A percentile compares a stretch with the other conserved stretches of the same genome.
Evolutionary conservation across 2,113 vertebrate genomes (phyloP).

Genomic region (Merops nubicus): DNA sequence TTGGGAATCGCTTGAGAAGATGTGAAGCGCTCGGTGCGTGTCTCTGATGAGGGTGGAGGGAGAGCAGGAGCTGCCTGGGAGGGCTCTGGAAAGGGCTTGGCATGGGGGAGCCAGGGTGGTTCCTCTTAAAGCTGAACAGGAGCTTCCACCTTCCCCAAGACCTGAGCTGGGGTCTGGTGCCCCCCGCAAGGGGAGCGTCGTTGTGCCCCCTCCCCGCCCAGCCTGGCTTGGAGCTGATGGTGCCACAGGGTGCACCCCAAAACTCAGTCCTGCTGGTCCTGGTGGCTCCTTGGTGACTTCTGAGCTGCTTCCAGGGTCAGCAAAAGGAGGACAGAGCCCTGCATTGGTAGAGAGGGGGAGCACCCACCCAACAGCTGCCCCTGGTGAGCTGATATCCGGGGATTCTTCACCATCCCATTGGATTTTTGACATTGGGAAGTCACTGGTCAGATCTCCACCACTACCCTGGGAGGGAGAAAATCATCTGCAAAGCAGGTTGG

Average conservation of each 20-base stretch:
- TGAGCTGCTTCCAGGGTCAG: neutral
- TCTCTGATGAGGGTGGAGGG: neutral
- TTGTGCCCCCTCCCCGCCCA: rapidly evolving
- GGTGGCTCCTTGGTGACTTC: rapidly evolving
- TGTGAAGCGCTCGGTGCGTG: rapidly evolving
- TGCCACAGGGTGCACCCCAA: rapidly evolving
- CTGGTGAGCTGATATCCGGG: rapidly evolving
- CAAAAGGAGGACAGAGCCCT: neutral
- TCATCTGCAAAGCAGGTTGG: neutral
- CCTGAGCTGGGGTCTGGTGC: neutral
- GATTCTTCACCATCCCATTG: rapidly evolving
- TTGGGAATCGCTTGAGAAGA: neutral
- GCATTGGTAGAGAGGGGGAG: rapidly evolving
- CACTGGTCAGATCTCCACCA: neutral
- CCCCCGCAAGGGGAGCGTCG: rapidly evolving
- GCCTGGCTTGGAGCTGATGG: neutral
- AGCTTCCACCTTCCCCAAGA: rapidly evolving
- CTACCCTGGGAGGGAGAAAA: neutral
- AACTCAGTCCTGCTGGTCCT: too few relatives aligned
- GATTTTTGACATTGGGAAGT: neutral
- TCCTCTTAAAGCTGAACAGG: neutral
- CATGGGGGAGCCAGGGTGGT: neutral
- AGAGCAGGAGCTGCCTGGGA: neutral
- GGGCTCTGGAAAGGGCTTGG: neutral
- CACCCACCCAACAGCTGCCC: neutral